Evolutionary conservation across 2,797 vertebrate genomes (phyloP).

Genomic region (Xenopus petersii): DNA sequence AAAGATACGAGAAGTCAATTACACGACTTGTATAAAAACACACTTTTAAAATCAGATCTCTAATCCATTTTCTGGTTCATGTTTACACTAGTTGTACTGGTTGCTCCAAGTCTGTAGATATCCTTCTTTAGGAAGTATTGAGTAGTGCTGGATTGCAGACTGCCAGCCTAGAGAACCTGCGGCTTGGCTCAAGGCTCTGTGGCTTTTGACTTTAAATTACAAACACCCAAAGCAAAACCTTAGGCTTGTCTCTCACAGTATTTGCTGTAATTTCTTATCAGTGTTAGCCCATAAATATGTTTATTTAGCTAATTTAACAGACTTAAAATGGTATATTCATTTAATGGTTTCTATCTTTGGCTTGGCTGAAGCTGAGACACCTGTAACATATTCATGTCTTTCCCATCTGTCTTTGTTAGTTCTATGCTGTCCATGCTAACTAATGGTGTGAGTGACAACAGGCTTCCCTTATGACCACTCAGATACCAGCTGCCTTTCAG

Average conservation of each 20-base stretch:
- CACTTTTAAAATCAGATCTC: no score
- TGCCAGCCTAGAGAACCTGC: neutral
- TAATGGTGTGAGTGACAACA: constrained; percentile 37
- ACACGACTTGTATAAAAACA: no score
- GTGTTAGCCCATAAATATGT: neutral
- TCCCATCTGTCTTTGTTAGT: constrained; percentile 39
- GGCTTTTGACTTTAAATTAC: constrained; percentile 35
- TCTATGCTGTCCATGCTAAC: constrained; percentile 32
- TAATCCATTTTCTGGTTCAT: no score
- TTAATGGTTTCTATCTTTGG: constrained; percentile 1
- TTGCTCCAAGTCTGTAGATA: no score
- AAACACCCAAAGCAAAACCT: constrained; percentile 3
- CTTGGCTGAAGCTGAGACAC: constrained; percentile 14
- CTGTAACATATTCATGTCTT: constrained; percentile 31
- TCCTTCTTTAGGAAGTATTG: neutral
- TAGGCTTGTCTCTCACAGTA: neutral
- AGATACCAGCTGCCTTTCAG: constrained; percentile 40
- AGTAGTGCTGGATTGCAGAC: neutral
- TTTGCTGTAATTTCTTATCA: constrained; percentile 3
- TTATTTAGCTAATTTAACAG: constrained; percentile 18
- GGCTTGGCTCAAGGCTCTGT: constrained; percentile 11
- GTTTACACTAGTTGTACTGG: no score
- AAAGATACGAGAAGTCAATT: no score
- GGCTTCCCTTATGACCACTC: constrained; percentile 35
- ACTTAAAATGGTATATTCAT: constrained; percentile 23